These are phyloP conservation scores for Zygogramma bicolorata DNA, from an alignment of 2,888 invertebrate species.

Conservation along the genomic window DNA sequence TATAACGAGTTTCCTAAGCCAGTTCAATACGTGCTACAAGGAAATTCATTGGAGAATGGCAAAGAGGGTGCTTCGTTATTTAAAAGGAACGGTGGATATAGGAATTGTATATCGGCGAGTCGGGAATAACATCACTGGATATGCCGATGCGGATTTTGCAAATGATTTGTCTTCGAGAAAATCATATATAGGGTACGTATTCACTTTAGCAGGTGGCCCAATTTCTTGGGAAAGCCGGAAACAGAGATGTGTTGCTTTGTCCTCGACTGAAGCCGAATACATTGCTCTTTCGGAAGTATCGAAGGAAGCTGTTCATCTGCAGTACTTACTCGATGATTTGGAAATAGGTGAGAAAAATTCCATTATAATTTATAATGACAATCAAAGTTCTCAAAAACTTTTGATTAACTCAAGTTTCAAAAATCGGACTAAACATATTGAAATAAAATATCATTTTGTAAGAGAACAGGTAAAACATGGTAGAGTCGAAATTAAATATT, in stretches of 20 bases:
- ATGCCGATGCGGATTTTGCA: conserved; percentile 29
- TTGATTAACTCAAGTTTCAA: too few species aligned
- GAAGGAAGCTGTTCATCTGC: conserved; percentile 44
- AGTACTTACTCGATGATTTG: conserved; percentile 14
- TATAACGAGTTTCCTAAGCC: not conserved
- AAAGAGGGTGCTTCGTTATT: too few species aligned
- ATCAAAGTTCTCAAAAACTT: conserved; percentile 33
- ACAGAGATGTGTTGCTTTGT: conserved; percentile 53
- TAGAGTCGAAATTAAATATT: too few species aligned
- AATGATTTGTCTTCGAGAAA: conserved; percentile 54
- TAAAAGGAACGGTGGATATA: not conserved
- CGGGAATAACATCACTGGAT: not conserved
- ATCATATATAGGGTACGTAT: conserved; percentile 58
- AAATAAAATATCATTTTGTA: too few species aligned
- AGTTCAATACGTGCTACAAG: not conserved
- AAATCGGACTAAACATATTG: too few species aligned
- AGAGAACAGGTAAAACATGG: too few species aligned
- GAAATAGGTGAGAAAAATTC: conserved; percentile 15
- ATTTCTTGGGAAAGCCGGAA: conserved; percentile 55
- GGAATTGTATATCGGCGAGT: not conserved
- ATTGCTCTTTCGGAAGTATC: conserved; percentile 51
- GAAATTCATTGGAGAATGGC: not conserved
- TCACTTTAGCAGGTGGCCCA: conserved; percentile 45
- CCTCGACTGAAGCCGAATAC: conserved; percentile 52
- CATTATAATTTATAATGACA: conserved; percentile 33